Percentiles rank a stretch among this genome's conserved stretches.
Conservation (phyloP, 2,113 vertebrate species). For the Tor tambroides region DNA sequence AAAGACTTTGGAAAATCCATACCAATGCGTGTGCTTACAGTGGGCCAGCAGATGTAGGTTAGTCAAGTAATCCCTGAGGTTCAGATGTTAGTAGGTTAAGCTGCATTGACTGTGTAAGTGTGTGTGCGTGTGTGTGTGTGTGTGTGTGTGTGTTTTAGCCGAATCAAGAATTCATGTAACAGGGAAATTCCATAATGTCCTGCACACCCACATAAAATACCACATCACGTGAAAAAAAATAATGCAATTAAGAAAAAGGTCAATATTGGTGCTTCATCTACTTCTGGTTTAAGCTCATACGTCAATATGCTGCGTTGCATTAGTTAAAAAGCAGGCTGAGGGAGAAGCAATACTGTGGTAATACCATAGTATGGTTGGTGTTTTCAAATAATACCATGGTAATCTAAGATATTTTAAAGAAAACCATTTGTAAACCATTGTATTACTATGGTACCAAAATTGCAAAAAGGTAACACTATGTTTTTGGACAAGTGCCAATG, state of each 20-base stretch:
- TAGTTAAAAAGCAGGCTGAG: background rate
- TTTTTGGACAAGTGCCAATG: too few relatives aligned
- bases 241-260: background rate
- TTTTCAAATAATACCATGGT: background rate
- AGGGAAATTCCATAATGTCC: constrained; percentile 1
- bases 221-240: background rate
- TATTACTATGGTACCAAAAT: too few relatives aligned
- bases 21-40: background rate
- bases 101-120: constrained; percentile 14
- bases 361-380: background rate
- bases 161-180: constrained; percentile 8
- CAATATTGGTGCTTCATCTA: too few relatives aligned
- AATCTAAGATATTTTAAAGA: background rate
- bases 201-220: background rate
- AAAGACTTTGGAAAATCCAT: background rate
- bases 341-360: background rate
- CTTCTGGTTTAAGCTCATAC: background rate
- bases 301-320: background rate
- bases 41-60: constrained; percentile 68
- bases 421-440: background rate
- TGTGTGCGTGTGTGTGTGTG: background rate
- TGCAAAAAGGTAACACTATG: too few relatives aligned
- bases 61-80: constrained; percentile 72
- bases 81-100: constrained; percentile 70
- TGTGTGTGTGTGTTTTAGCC: background rate